These are phyloP conservation scores for Lamellibrachia satsuma DNA, from an alignment of 2,888 invertebrate genomes.

Conservation along the genomic window DNA sequence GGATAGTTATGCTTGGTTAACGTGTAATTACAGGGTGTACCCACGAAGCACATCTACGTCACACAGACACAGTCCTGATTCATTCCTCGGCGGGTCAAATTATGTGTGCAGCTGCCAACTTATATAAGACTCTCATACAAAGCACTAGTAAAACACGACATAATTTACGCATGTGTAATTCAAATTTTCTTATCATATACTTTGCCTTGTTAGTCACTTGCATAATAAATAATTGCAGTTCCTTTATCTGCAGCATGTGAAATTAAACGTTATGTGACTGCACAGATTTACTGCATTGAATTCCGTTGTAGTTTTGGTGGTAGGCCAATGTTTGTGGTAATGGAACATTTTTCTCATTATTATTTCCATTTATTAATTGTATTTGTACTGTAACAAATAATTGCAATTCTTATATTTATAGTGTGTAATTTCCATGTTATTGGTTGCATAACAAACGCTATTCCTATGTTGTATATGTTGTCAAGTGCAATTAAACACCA, in stretches of 20 bases:
- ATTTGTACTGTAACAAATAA: not conserved
- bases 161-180: not conserved
- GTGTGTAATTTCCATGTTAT: not conserved
- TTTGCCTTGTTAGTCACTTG: not conserved
- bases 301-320: not conserved
- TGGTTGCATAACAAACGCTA: no score
- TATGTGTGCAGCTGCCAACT: not conserved
- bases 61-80: not conserved
- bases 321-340: not conserved
- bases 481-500: not conserved
- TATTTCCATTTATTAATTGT: not conserved
- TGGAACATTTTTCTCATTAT: no score
- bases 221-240: constrained; percentile 4
- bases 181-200: not conserved
- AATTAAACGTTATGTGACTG: not conserved
- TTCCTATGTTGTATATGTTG: no score
- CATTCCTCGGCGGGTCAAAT: not conserved
- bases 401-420: not conserved
- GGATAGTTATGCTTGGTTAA: not conserved
- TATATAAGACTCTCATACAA: not conserved
- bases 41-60: not conserved
- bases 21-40: not conserved
- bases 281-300: not conserved
- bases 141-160: not conserved
- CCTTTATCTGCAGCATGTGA: not conserved